phyloP scores from a whole-genome alignment of 2,113 vertebrate species.

The Pedetes capensis region DNA sequence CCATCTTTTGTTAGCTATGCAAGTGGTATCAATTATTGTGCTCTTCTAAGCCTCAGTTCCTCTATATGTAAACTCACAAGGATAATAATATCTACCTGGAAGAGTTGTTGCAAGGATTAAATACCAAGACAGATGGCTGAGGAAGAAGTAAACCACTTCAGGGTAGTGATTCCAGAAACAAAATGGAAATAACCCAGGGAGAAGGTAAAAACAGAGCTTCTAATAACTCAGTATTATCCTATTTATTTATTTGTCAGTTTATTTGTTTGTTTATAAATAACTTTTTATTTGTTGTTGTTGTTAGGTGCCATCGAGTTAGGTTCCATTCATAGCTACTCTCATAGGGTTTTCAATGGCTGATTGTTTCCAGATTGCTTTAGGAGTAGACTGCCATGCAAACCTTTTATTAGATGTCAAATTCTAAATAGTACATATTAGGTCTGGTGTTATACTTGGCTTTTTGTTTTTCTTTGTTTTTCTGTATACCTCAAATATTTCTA shows the following conservation, averaged over 20 bases:
- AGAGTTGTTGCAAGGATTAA: not conserved
- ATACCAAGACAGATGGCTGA: not conserved
- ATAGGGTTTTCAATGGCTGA: too few relatives aligned
- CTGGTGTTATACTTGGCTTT: not conserved
- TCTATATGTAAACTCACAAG: not conserved
- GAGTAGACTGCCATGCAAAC: too few relatives aligned
- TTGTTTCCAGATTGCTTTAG: too few relatives aligned
- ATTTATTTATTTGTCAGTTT: too few relatives aligned
- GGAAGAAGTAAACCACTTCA: not conserved
- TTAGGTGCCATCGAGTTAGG: too few relatives aligned
- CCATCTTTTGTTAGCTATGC: not conserved
- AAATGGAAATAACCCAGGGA: too few relatives aligned
- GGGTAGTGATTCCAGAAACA: not conserved
- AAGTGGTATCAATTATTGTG: not conserved
- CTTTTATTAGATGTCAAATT: not conserved
- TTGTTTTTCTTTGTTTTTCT: not conserved
- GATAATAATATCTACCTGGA: not conserved
- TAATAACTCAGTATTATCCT: too few relatives aligned
- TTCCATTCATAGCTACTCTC: too few relatives aligned
- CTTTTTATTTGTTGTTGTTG: too few relatives aligned
- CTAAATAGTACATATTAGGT: not conserved
- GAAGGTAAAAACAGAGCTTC: too few relatives aligned
- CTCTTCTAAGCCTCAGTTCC: not conserved
- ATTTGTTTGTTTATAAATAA: not conserved
- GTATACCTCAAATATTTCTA: not conserved